Evolutionary conservation across 2,113 vertebrate genomes (phyloP).

Genomic region (Trematomus loennbergii): DNA sequence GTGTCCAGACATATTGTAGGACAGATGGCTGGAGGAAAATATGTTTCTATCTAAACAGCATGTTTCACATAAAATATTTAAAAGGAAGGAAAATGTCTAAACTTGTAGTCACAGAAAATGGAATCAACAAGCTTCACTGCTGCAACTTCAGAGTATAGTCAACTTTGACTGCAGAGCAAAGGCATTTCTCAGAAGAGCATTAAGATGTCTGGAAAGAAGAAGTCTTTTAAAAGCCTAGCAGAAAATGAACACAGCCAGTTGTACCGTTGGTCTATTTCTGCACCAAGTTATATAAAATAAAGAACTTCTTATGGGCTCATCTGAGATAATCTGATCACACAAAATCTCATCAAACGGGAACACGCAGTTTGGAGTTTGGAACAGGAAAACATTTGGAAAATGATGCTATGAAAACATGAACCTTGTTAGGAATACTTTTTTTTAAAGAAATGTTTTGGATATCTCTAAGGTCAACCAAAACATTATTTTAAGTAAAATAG

Average conservation of each 20-base stretch:
- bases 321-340: constrained; percentile 21
- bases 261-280: constrained; percentile 15
- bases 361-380: no score
- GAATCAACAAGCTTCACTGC: not conserved
- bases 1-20: constrained; percentile 57
- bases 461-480: constrained; percentile 3
- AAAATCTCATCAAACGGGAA: constrained; percentile 41
- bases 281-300: constrained; percentile 9
- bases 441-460: no score
- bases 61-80: not conserved
- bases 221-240: not conserved
- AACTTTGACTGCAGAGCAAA: not conserved
- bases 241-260: not conserved
- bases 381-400: not conserved
- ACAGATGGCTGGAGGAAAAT: constrained; percentile 62
- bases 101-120: not conserved
- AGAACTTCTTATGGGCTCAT: not conserved
- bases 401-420: not conserved
- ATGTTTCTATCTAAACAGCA: constrained; percentile 15
- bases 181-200: constrained; percentile 7
- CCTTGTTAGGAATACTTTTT: not conserved
- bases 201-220: not conserved
- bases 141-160: not conserved
- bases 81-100: not conserved
- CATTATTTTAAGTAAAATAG: not conserved